Percentiles rank a stretch among this genome's conserved stretches.
These are phyloP conservation scores for Brevipalpus yothersi DNA, from an alignment of 1,140 invertebrate species.

Conservation along the genomic window DNA sequence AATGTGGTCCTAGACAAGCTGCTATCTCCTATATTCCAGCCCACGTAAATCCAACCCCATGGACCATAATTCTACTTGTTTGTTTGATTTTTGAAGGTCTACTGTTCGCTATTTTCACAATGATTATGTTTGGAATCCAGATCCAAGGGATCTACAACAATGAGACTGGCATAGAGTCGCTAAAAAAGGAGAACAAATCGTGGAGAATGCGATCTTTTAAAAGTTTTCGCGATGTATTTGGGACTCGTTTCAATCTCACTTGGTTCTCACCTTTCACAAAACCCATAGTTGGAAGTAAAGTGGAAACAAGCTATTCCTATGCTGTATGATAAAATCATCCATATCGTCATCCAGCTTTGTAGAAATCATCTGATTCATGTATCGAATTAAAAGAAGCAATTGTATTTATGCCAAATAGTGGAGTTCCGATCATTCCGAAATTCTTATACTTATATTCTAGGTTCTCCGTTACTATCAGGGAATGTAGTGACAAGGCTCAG, in stretches of 20 bases:
- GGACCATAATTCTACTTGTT: constrained; percentile 76
- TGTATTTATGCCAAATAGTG: too few relatives aligned
- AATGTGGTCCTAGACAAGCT: background rate
- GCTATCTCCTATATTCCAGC: background rate
- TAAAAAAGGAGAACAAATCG: constrained; percentile 21
- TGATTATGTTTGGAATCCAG: constrained; percentile 89
- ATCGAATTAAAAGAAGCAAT: too few relatives aligned
- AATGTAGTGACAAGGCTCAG: too few relatives aligned
- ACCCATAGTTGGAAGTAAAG: background rate
- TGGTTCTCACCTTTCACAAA: constrained; percentile 72
- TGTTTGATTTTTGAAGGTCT: constrained; percentile 90
- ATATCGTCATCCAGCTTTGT: background rate
- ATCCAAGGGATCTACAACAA: constrained; percentile 96
- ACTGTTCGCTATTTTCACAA: constrained; percentile 92
- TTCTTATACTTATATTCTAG: too few relatives aligned
- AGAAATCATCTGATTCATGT: too few relatives aligned
- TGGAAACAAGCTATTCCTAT: constrained; percentile 3
- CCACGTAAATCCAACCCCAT: constrained; percentile 28
- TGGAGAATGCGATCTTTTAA: constrained; percentile 78
- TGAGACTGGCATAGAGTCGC: constrained; percentile 39
- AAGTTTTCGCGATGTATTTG: constrained; percentile 81
- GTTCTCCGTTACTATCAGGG: too few relatives aligned
- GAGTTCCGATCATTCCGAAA: too few relatives aligned
- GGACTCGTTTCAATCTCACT: constrained; percentile 51
- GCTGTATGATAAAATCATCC: background rate